A percentile compares a stretch with the other conserved stretches of the same genome.
Evolutionary conservation across 2,888 invertebrate species (phyloP).

Genomic region (Beris chalybata): DNA sequence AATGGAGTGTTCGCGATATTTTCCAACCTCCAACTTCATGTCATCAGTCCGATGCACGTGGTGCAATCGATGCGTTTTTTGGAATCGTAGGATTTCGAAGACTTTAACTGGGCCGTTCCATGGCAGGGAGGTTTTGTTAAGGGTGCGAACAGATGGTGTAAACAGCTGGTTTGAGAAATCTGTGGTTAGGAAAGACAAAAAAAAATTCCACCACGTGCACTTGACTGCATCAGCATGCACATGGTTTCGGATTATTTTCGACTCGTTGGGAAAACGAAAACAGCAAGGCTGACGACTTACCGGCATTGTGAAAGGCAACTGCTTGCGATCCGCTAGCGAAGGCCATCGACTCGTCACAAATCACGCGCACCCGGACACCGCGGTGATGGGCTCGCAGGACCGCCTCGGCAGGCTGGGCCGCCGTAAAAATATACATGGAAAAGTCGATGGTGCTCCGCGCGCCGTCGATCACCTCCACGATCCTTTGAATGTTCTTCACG

Average conservation of each 20-base stretch:
- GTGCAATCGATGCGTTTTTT: constrained; percentile 18
- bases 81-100: too few relatives aligned
- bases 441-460: constrained; percentile 32
- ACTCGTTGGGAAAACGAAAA: neutral
- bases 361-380: constrained; percentile 33
- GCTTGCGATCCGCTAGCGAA: constrained; percentile 31
- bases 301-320: constrained; percentile 32
- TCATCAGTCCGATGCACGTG: constrained; percentile 7
- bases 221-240: neutral
- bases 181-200: too few relatives aligned
- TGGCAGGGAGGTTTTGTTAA: too few relatives aligned
- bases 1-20: neutral
- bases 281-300: constrained; percentile 22
- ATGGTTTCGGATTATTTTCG: constrained; percentile 5
- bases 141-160: too few relatives aligned
- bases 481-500: constrained; percentile 25
- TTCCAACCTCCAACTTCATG: constrained; percentile 18
- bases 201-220: constrained; percentile 12
- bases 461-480: constrained; percentile 29
- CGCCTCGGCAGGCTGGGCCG: constrained; percentile 23
- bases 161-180: neutral
- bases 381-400: constrained; percentile 31
- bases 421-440: constrained; percentile 37
- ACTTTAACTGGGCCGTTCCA: too few relatives aligned
- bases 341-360: constrained; percentile 36